phyloP scores from a whole-genome alignment of 2,113 vertebrate genomes.

The Chaetodon trifascialis region DNA sequence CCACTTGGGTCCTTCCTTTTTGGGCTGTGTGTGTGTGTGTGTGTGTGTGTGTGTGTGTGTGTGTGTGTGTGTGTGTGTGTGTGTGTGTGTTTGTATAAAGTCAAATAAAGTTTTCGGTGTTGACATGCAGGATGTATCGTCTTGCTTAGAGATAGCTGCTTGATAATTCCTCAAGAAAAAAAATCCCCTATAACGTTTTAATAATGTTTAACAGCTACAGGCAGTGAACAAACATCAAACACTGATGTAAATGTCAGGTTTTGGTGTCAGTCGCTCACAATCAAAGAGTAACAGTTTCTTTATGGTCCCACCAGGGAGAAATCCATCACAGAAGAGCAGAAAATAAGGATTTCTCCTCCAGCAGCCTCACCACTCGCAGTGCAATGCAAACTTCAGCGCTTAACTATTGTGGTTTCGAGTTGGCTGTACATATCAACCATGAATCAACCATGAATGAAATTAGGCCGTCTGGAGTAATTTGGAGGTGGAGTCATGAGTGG shows the following conservation, averaged over 20 bases:
- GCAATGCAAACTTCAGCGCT: not conserved
- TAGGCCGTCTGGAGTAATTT: no score
- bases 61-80: not conserved
- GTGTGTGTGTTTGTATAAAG: not conserved
- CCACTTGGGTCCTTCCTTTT: not conserved
- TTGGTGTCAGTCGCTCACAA: constrained; percentile 11
- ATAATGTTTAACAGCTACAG: constrained; percentile 7
- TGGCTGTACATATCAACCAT: no score
- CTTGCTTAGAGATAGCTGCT: not conserved
- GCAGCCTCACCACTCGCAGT: not conserved
- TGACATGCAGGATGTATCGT: not conserved
- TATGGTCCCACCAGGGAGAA: not conserved
- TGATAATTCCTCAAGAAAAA: not conserved
- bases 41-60: not conserved
- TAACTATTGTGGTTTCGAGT: not conserved
- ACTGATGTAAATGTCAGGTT: constrained; percentile 25
- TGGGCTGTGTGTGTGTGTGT: not conserved
- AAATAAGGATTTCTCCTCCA: not conserved
- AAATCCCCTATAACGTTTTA: constrained; percentile 1
- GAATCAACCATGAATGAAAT: not conserved
- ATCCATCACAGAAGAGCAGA: constrained; percentile 11
- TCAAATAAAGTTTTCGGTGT: constrained; percentile 12
- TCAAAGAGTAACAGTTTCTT: constrained; percentile 21
- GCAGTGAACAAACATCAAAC: not conserved
- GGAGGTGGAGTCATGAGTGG: not conserved